Evolutionary conservation across 1,140 invertebrate genomes (phyloP).

Genomic region (Drosophila nigrodunni): DNA sequence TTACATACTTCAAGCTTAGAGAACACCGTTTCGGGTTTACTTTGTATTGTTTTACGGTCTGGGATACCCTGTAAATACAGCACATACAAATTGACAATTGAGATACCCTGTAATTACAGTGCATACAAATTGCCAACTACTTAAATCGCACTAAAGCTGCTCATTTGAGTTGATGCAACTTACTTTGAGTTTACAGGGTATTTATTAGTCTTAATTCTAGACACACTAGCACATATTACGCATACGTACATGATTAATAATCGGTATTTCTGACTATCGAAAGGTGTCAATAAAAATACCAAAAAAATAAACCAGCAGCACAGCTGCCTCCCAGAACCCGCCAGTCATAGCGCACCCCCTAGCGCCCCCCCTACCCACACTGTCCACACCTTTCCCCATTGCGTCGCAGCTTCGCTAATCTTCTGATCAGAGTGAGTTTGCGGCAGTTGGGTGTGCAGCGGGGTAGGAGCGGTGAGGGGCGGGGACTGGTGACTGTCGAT

Average conservation of each 20-base stretch:
- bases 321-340: not conserved
- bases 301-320: not conserved
- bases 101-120: not conserved
- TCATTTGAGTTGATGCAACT: not conserved
- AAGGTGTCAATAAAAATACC: conserved; percentile 19
- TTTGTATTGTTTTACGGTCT: not conserved
- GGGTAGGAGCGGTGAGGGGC: not conserved
- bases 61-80: not conserved
- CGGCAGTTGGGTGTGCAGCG: not conserved
- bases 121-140: not conserved
- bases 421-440: conserved; percentile 3
- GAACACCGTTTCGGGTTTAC: no score
- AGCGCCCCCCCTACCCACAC: not conserved
- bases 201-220: not conserved
- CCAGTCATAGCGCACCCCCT: not conserved
- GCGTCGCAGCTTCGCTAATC: conserved; percentile 59
- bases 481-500: conserved; percentile 47
- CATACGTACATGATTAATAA: conserved; percentile 15
- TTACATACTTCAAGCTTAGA: no score
- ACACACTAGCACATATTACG: not conserved
- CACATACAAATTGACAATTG: not conserved
- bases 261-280: conserved; percentile 16
- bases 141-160: no score
- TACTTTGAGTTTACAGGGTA: not conserved
- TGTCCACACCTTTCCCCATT: not conserved